phyloP scores from a whole-genome alignment of 1,140 invertebrate genomes.

The Chlorops oryzae region DNA sequence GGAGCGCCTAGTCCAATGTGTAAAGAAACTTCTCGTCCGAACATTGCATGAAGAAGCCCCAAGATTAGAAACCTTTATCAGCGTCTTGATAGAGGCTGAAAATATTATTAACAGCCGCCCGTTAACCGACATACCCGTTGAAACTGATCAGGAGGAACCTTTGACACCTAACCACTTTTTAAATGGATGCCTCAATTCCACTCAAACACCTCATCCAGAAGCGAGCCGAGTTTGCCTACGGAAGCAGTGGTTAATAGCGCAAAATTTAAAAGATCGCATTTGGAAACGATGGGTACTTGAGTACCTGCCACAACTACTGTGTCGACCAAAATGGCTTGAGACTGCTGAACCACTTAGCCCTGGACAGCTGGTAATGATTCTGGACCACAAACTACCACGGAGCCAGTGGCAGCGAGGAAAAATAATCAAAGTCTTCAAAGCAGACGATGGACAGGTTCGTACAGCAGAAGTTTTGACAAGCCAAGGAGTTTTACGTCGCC shows the following conservation, averaged over 20 bases:
- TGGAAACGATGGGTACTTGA: constrained; percentile 29
- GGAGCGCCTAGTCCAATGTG: constrained; percentile 22
- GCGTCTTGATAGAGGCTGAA: constrained; percentile 29
- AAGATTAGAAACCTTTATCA: constrained; percentile 6
- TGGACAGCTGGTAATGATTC: constrained; percentile 28
- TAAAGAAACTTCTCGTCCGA: neutral
- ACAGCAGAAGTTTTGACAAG: too few relatives aligned
- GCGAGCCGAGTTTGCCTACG: constrained; percentile 9
- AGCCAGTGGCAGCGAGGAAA: constrained; percentile 23
- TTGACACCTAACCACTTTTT: constrained; percentile 38
- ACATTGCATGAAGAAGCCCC: constrained; percentile 1
- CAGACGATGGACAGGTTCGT: too few relatives aligned
- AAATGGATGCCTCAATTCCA: constrained; percentile 11
- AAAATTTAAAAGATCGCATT: constrained; percentile 25
- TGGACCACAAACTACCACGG: constrained; percentile 19
- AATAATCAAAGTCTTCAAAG: too few relatives aligned
- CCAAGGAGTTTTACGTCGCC: too few relatives aligned
- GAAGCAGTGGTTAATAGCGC: constrained; percentile 21
- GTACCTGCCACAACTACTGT: constrained; percentile 20
- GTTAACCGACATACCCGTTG: constrained; percentile 30
- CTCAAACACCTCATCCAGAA: constrained; percentile 6
- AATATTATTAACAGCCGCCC: constrained; percentile 31
- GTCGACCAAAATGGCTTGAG: constrained; percentile 25
- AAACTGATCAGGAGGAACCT: constrained; percentile 20
- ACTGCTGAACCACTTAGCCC: constrained; percentile 16